Conservation (phyloP, 2,797 vertebrate genomes). For the Buphagus erythrorhynchus region DNA sequence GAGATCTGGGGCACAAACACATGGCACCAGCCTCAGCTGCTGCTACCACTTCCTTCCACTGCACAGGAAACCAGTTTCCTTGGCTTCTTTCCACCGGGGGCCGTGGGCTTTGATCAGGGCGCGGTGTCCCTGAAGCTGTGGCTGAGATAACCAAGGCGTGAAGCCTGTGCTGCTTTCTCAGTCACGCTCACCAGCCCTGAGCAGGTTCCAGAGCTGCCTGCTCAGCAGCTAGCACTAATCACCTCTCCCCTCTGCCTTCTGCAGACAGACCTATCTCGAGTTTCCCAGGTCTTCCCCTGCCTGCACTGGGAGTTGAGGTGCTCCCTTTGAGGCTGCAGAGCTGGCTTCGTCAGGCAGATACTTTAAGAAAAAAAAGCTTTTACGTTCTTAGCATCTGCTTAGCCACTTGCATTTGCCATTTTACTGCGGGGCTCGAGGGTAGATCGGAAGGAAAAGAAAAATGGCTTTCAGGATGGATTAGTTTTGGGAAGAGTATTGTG, state of each 20-base stretch:
- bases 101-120: not conserved
- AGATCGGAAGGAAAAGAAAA: conserved; percentile 9
- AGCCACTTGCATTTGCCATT: conserved; percentile 41
- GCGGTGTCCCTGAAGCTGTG: accelerated
- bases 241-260: not conserved
- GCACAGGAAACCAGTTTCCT: not conserved
- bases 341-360: not conserved
- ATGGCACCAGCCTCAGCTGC: not conserved
- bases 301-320: not conserved
- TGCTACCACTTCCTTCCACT: not conserved
- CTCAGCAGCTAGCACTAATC: not conserved
- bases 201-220: not conserved
- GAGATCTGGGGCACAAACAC: not conserved
- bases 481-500: conserved; percentile 38
- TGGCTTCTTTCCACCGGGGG: not conserved
- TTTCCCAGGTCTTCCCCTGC: not conserved
- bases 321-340: not conserved
- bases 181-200: accelerated
- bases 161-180: not conserved
- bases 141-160: accelerated
- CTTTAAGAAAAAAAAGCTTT: not conserved
- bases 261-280: not conserved
- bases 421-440: not conserved
- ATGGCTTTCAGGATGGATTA: conserved; percentile 60
- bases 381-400: conserved; percentile 16